Evolutionary conservation across 2,113 vertebrate genomes (phyloP).

Genomic region (Sisor rabdophorus): DNA sequence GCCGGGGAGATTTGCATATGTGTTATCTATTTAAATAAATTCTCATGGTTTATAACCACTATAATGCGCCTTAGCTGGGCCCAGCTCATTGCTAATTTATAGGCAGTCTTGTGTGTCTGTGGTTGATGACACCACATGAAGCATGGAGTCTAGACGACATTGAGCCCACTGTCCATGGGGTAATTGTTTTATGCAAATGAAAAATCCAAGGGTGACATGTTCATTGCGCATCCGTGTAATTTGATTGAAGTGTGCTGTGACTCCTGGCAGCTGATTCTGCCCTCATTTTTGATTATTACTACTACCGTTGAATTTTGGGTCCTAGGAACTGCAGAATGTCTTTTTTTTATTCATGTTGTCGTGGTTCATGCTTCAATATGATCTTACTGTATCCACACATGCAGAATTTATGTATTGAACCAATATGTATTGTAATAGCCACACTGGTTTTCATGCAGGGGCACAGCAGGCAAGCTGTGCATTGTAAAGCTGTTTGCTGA

Average conservation of each 20-base stretch:
- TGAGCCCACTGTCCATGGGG: slow-evolving; percentile 74
- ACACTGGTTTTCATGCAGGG: slow-evolving; percentile 11
- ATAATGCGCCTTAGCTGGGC: slow-evolving; percentile 82
- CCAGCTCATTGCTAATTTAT: slow-evolving; percentile 92
- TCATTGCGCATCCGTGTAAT: slow-evolving; percentile 63
- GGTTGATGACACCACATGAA: slow-evolving; percentile 81
- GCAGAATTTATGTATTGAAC: slow-evolving; percentile 41
- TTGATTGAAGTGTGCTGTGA: slow-evolving; percentile 61
- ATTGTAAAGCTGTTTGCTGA: slow-evolving; percentile 25
- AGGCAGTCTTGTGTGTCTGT: slow-evolving; percentile 80
- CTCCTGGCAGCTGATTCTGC: slow-evolving; percentile 49
- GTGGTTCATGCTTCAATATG: slow-evolving; percentile 13
- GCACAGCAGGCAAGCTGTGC: slow-evolving; percentile 18
- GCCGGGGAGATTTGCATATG: slow-evolving; percentile 87
- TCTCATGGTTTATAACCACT: slow-evolving; percentile 87
- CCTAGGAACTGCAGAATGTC: slow-evolving; percentile 33
- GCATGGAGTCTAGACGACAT: slow-evolving; percentile 91
- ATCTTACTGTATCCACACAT: slow-evolving; percentile 20
- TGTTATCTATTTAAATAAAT: slow-evolving; percentile 98
- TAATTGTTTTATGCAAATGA: slow-evolving; percentile 93
- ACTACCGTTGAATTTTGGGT: slow-evolving; percentile 57
- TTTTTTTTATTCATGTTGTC: slow-evolving; percentile 38
- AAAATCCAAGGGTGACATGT: slow-evolving; percentile 70
- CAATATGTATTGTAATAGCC: slow-evolving; percentile 27
- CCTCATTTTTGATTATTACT: slow-evolving; percentile 66